A percentile compares a stretch with the other conserved stretches of the same genome.
Conservation (phyloP, 2,797 vertebrate species). For the Poliocrania exsul region DNA sequence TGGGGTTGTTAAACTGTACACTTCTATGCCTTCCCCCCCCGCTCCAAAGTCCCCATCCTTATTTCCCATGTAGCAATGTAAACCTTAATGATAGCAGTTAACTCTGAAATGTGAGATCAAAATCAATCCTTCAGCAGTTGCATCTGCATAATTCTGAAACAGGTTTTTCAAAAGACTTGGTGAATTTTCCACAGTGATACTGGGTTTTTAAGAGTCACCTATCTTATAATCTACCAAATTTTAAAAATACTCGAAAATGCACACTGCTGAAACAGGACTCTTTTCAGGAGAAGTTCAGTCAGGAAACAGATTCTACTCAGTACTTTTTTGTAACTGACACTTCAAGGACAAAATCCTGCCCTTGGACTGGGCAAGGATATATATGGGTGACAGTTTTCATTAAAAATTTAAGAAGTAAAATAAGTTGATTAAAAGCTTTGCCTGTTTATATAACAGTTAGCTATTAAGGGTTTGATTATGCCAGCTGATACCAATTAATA, state of each 20-base stretch:
- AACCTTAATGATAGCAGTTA: not conserved
- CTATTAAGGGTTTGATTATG: not conserved
- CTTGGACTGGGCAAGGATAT: not conserved
- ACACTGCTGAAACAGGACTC: not conserved
- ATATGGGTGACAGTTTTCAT: not conserved
- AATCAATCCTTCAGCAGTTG: not conserved
- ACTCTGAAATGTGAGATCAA: not conserved
- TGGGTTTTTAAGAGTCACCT: not conserved
- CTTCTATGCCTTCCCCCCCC: not conserved
- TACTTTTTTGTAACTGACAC: not conserved
- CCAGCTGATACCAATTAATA: not conserved
- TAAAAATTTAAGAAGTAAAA: not conserved
- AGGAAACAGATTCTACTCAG: not conserved
- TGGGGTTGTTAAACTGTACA: not conserved
- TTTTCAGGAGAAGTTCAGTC: not conserved
- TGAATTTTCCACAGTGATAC: not conserved
- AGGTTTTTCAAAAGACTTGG: not conserved
- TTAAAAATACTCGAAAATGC: not conserved
- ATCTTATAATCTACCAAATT: not conserved
- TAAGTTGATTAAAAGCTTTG: not conserved
- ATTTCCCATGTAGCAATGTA: not conserved
- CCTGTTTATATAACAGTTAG: not conserved
- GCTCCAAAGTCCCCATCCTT: not conserved
- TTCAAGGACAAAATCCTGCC: not conserved
- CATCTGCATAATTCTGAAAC: not conserved